Conservation (phyloP, 2,888 invertebrate genomes). For the Lagria hirta region DNA sequence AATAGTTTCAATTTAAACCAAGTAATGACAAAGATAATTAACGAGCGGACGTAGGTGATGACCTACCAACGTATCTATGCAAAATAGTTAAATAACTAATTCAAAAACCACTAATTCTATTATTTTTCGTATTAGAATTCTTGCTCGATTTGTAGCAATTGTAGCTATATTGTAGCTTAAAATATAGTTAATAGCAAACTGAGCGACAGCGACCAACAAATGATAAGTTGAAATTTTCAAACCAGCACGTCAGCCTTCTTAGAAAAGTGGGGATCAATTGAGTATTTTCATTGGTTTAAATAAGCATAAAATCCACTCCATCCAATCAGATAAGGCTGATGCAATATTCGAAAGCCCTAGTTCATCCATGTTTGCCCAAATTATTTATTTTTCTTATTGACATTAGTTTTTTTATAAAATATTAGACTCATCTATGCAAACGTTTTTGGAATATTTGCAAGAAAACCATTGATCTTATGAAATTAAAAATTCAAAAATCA, state of each 20-base stretch:
- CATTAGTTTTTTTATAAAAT: too few relatives aligned
- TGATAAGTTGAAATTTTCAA: not conserved
- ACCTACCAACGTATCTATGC: slow-evolving; percentile 1
- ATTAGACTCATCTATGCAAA: too few relatives aligned
- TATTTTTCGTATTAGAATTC: too few relatives aligned
- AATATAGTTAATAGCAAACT: not conserved
- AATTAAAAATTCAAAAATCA: too few relatives aligned
- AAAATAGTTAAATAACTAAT: not conserved
- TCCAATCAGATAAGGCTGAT: slow-evolving; percentile 17
- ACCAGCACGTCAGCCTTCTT: not conserved
- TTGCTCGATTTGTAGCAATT: too few relatives aligned
- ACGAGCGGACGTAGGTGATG: not conserved
- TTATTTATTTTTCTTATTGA: too few relatives aligned
- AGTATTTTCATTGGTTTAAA: slow-evolving; percentile 10
- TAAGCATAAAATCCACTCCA: slow-evolving; percentile 2
- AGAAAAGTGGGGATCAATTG: slow-evolving; percentile 3
- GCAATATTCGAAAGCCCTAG: slow-evolving; percentile 6
- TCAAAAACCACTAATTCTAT: too few relatives aligned
- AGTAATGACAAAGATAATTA: not conserved
- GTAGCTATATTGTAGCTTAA: not conserved
- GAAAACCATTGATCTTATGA: too few relatives aligned
- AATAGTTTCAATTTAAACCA: not conserved
- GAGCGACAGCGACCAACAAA: not conserved
- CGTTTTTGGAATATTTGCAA: too few relatives aligned
- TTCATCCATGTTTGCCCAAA: too few relatives aligned